A percentile compares a stretch with the other conserved stretches of the same genome.
These are phyloP conservation scores for Origma solitaria DNA, from an alignment of 2,113 vertebrate genomes.

Conservation along the genomic window DNA sequence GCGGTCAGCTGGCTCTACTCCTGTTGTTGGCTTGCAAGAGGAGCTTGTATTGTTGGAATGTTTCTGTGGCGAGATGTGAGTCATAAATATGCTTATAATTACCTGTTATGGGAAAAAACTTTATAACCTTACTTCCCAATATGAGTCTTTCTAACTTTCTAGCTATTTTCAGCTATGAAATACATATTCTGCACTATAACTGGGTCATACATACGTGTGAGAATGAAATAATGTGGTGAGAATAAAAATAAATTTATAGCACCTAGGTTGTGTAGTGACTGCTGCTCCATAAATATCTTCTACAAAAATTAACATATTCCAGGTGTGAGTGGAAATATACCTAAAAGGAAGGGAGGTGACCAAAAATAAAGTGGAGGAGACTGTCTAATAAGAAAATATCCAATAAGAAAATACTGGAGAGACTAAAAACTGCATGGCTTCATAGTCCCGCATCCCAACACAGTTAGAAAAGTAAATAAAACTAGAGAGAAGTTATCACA, in stretches of 20 bases:
- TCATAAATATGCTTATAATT: neutral
- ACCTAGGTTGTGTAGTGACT: neutral
- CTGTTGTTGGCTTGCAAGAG: neutral
- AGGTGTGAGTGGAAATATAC: neutral
- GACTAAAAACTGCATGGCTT: neutral
- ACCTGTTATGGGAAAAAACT: neutral
- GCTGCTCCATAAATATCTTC: neutral
- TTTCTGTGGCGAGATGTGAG: neutral
- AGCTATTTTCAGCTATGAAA: neutral
- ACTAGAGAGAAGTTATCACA: neutral
- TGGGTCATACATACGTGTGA: neutral
- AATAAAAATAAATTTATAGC: constrained; percentile 23
- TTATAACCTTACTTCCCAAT: neutral
- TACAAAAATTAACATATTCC: neutral
- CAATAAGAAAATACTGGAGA: neutral
- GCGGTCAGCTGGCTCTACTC: fast-evolving
- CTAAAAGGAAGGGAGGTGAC: neutral
- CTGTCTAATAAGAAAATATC: neutral
- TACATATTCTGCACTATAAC: neutral
- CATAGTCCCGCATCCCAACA: neutral
- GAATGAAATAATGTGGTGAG: neutral
- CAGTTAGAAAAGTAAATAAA: neutral
- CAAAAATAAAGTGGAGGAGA: neutral
- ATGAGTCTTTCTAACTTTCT: neutral
- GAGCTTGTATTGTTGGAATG: neutral